Evolutionary conservation across 2,113 vertebrate species (phyloP), one percentile per base, ranked within the genome.

Genomic region (Nannobrachium achirus): DNA sequence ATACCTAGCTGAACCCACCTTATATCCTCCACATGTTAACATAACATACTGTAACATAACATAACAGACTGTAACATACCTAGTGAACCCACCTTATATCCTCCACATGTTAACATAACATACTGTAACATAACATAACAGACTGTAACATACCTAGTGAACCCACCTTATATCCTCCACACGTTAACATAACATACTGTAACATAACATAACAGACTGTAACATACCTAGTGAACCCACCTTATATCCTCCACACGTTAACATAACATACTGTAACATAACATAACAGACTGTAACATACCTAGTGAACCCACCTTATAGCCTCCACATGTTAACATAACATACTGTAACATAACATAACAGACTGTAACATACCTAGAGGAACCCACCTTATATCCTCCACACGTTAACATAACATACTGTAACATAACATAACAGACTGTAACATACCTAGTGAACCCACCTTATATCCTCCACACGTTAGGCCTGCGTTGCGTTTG

Each of bases 381-480:
- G 6, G 1, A 4, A 64, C 10, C 33, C 89, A 97, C 97, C 95
- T 98, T 98, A 76, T 97, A 98, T n/a, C 97, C 97, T 6, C 95
- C 97, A 86, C 95, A 95, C 0, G 97, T 97, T 62, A 98, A n/a
- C n/a, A n/a, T n/a, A n/a, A n/a, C n/a, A n/a, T n/a, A n/a, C n/a
- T n/a, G n/a, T n/a, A n/a, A n/a, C n/a, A n/a, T n/a, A n/a, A n/a
- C n/a, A n/a, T n/a, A n/a, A n/a, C n/a, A n/a, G 25, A 42, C 15
- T 38, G 38, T 16, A 14, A 48, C 46, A 11, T 33, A 48, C 18
- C 5, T 5, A 33, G 53, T 4, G 1, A 4, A 64, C 10, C 33
- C 89, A 97, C 97, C 95, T 98, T 98, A 76, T 97, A 98, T n/a
- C 97, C 97, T 6, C 95, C 97, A 86, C 95, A 95, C 0, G 97